Conservation (phyloP, 2,797 vertebrate species). For the Limosa lapponica region DNA sequence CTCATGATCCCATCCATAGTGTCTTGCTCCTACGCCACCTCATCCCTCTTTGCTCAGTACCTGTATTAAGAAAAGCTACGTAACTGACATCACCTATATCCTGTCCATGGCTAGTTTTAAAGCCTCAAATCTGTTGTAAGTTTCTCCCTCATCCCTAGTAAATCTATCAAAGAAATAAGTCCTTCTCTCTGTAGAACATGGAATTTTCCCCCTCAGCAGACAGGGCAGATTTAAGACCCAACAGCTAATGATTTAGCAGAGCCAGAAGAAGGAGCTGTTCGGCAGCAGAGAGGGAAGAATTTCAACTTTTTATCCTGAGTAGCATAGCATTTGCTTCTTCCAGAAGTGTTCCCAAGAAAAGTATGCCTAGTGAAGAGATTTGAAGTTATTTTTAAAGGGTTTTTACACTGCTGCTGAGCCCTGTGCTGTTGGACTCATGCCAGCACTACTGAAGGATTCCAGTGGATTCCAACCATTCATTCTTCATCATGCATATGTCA, state of each 20-base stretch:
- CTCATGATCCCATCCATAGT: background rate
- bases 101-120: background rate
- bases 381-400: background rate
- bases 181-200: background rate
- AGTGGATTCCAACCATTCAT: background rate
- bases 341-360: background rate
- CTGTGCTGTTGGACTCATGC: background rate
- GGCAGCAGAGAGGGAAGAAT: background rate
- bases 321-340: background rate
- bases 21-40: background rate
- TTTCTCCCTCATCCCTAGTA: background rate
- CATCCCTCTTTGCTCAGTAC: background rate
- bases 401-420: background rate
- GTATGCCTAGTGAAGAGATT: background rate
- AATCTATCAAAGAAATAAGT: background rate
- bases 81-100: background rate
- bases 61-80: background rate
- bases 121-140: background rate
- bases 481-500: background rate
- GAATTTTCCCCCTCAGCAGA: background rate
- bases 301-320: background rate
- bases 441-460: background rate
- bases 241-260: background rate
- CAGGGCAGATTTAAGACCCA: background rate
- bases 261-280: background rate